Base-by-base conservation (phyloP, 2,113 vertebrate genomes). In the rabbit (Oryctolagus cuniculus) region DNA sequence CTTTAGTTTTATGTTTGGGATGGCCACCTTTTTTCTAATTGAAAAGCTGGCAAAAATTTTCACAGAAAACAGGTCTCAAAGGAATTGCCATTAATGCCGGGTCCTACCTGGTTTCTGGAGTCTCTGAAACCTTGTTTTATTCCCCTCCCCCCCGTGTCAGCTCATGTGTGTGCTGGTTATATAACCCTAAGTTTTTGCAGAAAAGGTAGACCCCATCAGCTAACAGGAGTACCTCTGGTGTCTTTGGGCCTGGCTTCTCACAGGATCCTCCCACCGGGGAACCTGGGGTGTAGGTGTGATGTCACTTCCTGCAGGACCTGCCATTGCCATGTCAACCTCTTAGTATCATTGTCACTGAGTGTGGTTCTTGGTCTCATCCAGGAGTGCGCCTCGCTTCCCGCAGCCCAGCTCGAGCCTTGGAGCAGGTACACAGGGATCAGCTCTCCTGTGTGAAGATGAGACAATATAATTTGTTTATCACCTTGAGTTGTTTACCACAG, bases 401-500 rank as follows among this genome's bases (percentile, higher is more conserved):
- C 63, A 83, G 7, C 10, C 66, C 38, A 22, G 31, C 31, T 61
- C 78, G 73, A 49, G 24, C 29, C 61, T 96, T 66, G 66, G 58
- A 75, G 66, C 53, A 73, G 74, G 44, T 36, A 44, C 67, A n/a
- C 3, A 81, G 36, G 38, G 92, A 22, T 94, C 6, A 25, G 29
- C 19, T 93, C 38, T 89, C 77, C 17, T 10, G 70, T 24, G 12
- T 88, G 81, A 85, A 93, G 70, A 80, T 73, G 82, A 90, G 78
- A 90, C 84, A 86, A 70, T 86, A 16, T 83, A 77, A 94, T 95
- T 95, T 96, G 92, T 96, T 97, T 97, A 96, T 81, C 67, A 89
- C 91, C 87, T 90, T 77, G 75, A 91, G 17, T 92, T 96, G 90
- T 96, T 96, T 95, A 97, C 88, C 75, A 67, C 53, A 36, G 89